Conservation (phyloP, 2,888 invertebrate genomes). For the Stictocephala bisonia region DNA sequence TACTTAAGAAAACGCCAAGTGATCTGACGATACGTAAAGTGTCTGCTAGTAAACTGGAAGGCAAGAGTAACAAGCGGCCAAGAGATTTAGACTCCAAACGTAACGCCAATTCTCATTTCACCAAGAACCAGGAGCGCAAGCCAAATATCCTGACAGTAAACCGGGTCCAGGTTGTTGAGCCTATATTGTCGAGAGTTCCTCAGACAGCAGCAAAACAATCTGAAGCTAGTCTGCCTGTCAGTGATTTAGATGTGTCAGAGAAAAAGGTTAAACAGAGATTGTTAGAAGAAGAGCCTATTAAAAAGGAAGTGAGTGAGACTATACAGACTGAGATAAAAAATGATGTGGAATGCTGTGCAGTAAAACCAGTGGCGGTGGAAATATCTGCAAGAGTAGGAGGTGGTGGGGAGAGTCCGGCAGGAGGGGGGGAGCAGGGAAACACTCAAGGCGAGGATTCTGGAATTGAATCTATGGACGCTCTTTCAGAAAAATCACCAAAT, state of each 20-base stretch:
- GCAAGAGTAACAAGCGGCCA: slow-evolving; percentile 32
- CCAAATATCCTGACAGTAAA: slow-evolving; percentile 29
- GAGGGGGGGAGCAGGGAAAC: slow-evolving; percentile 56
- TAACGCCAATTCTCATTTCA: slow-evolving; percentile 6
- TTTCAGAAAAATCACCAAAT: slow-evolving; percentile 93
- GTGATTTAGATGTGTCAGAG: slow-evolving; percentile 67
- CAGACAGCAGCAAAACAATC: slow-evolving; percentile 50
- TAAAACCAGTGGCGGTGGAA: slow-evolving; percentile 31
- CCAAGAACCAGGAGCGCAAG: slow-evolving; percentile 10
- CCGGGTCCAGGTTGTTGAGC: slow-evolving; percentile 41
- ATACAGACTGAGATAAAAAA: slow-evolving; percentile 50
- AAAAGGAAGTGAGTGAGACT: slow-evolving; percentile 49
- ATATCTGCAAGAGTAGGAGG: slow-evolving; percentile 42
- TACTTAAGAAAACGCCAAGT: slow-evolving; percentile 19
- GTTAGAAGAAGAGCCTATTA: slow-evolving; percentile 64
- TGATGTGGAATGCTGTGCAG: slow-evolving; percentile 33
- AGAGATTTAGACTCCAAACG: slow-evolving; percentile 35
- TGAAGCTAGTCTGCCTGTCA: slow-evolving; percentile 44
- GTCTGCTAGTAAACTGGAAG: slow-evolving; percentile 8
- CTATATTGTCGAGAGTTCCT: slow-evolving; percentile 42
- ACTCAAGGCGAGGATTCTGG: slow-evolving; percentile 88
- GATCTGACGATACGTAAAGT: slow-evolving; percentile 32
- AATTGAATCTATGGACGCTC: slow-evolving; percentile 92
- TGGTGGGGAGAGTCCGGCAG: slow-evolving; percentile 53
- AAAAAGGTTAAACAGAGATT: slow-evolving; percentile 72